Conservation (phyloP, 2,888 invertebrate genomes). For the Selenia dentaria region DNA sequence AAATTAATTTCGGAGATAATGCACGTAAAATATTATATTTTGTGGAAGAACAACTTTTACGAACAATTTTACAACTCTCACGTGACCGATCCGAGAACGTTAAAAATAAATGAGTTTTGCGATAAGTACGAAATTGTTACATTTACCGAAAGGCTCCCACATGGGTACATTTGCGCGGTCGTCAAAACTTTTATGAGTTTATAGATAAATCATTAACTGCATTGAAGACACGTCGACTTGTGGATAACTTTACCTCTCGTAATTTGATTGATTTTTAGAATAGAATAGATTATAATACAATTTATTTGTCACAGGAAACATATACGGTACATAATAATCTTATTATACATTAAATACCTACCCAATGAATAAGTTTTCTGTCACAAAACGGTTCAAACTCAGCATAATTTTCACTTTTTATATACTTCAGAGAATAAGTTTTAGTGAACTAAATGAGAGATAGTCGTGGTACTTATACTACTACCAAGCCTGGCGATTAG, state of each 20-base stretch:
- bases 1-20: slow-evolving; percentile 12
- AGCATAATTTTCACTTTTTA: too few relatives aligned
- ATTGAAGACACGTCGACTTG: too few relatives aligned
- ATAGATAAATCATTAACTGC: slow-evolving; percentile 7
- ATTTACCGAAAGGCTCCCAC: slow-evolving; percentile 17
- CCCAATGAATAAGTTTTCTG: too few relatives aligned
- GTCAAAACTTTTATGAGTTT: slow-evolving; percentile 15
- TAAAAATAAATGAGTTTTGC: slow-evolving; percentile 29
- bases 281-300: background rate
- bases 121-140: slow-evolving; percentile 27
- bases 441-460: too few relatives aligned
- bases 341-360: too few relatives aligned
- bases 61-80: slow-evolving; percentile 18
- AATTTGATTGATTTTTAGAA: too few relatives aligned
- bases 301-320: background rate
- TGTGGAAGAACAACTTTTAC: slow-evolving; percentile 13
- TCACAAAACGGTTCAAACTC: too few relatives aligned
- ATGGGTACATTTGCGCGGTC: slow-evolving; percentile 9
- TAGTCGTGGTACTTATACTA: too few relatives aligned
- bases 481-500: too few relatives aligned
- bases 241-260: too few relatives aligned
- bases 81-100: slow-evolving; percentile 29
- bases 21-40: slow-evolving; percentile 5
- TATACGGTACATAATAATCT: too few relatives aligned
- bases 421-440: too few relatives aligned